Conservation (phyloP, 2,888 invertebrate genomes). For the Pyrrhia umbra region DNA sequence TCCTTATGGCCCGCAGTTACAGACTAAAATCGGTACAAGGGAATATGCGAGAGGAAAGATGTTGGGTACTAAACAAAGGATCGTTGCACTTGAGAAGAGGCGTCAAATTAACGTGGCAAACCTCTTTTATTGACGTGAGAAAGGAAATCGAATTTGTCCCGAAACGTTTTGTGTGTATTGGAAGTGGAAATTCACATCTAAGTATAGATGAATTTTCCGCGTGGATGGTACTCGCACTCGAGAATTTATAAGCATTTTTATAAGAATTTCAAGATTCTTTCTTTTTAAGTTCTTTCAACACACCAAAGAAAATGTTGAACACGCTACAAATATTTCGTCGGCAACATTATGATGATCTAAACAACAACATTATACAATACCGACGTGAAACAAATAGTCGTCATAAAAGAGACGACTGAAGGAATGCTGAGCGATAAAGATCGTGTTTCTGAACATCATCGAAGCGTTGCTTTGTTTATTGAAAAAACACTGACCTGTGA, state of each 20-base stretch:
- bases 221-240: conserved; percentile 1
- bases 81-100: conserved; percentile 58
- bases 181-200: conserved; percentile 15
- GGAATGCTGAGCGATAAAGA: conserved; percentile 46
- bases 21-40: conserved; percentile 21
- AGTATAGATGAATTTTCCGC: conserved; percentile 1
- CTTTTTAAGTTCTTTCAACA: neutral
- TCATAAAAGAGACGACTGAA: conserved; percentile 44
- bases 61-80: conserved; percentile 62
- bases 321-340: conserved; percentile 18
- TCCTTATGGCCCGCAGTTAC: conserved; percentile 38
- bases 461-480: conserved; percentile 41
- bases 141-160: conserved; percentile 26
- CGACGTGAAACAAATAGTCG: conserved; percentile 41
- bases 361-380: conserved; percentile 40
- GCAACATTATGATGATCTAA: conserved; percentile 41
- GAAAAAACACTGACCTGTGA: conserved; percentile 35
- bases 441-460: conserved; percentile 37
- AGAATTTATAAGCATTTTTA: conserved; percentile 25
- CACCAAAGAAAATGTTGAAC: conserved; percentile 13
- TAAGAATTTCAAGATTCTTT: too few species aligned
- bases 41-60: conserved; percentile 11
- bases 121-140: conserved; percentile 13
- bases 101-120: conserved; percentile 44
- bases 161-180: conserved; percentile 7